Conservation (phyloP, 2,113 vertebrate genomes). For the Zosterops lateralis region DNA sequence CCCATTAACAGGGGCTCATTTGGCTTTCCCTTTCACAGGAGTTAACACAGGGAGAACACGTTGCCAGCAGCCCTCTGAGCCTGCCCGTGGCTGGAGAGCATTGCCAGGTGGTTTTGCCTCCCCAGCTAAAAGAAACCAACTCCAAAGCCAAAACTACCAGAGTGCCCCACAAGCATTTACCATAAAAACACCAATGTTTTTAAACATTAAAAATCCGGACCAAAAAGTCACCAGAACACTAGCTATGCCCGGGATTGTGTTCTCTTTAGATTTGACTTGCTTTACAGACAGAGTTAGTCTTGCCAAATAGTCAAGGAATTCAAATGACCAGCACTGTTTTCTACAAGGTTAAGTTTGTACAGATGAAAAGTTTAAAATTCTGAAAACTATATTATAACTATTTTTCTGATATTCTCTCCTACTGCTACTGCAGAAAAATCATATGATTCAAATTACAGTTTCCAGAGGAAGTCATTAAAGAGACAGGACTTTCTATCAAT, state of each 20-base stretch:
- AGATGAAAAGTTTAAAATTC: background rate
- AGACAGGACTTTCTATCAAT: background rate
- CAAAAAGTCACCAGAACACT: background rate
- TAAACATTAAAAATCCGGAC: background rate
- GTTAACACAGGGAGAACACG: background rate
- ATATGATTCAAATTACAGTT: background rate
- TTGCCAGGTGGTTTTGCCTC: background rate
- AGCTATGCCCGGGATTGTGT: background rate
- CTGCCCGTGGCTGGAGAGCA: background rate
- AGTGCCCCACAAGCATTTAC: background rate
- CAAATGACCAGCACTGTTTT: background rate
- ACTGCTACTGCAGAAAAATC: background rate
- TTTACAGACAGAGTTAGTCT: background rate
- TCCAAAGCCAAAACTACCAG: background rate
- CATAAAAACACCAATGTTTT: background rate
- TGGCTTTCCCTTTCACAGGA: background rate
- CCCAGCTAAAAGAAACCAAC: background rate
- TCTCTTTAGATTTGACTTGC: background rate
- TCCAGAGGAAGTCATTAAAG: constrained; percentile 35
- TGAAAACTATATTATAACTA: background rate
- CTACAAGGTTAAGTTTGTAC: background rate
- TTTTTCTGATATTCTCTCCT: background rate
- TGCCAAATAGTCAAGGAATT: background rate
- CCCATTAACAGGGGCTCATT: background rate
- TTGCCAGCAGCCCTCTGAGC: background rate